These are phyloP conservation scores for Tympanoctomys barrerae DNA, from an alignment of 2,797 vertebrate genomes.

Conservation along the genomic window DNA sequence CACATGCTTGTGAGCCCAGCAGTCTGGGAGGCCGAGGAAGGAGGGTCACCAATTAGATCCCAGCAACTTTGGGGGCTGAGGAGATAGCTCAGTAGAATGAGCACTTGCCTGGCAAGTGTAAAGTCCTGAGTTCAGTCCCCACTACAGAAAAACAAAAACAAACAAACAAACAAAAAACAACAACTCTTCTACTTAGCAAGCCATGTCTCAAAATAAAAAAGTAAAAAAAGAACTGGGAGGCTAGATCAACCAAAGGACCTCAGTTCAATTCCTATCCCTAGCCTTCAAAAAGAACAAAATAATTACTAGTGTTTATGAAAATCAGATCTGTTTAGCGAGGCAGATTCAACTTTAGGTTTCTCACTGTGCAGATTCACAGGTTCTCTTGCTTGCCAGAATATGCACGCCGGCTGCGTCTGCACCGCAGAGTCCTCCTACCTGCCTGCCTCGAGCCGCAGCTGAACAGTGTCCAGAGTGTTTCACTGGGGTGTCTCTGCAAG, in stretches of 20 bases:
- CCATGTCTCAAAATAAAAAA: neutral
- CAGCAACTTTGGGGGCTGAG: neutral
- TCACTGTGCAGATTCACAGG: neutral
- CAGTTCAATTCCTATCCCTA: neutral
- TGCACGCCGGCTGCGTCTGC: neutral
- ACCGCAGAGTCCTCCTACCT: neutral
- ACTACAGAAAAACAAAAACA: too few species aligned
- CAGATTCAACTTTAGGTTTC: neutral
- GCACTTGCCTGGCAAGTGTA: too few species aligned
- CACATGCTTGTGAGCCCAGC: neutral
- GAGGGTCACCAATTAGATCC: neutral
- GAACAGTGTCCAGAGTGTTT: neutral
- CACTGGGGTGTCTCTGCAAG: accelerated
- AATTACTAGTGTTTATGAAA: neutral
- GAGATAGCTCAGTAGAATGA: too few species aligned
- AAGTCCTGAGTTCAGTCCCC: too few species aligned
- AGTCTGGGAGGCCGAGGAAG: neutral
- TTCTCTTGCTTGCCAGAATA: neutral
- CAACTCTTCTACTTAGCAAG: neutral
- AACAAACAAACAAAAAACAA: too few species aligned
- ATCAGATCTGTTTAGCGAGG: neutral
- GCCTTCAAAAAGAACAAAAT: neutral
- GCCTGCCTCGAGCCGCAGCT: accelerated
- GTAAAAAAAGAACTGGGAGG: too few species aligned
- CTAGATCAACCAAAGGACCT: neutral